Conservation (phyloP, 2,888 invertebrate species). For the Falcaria lacertinaria region DNA sequence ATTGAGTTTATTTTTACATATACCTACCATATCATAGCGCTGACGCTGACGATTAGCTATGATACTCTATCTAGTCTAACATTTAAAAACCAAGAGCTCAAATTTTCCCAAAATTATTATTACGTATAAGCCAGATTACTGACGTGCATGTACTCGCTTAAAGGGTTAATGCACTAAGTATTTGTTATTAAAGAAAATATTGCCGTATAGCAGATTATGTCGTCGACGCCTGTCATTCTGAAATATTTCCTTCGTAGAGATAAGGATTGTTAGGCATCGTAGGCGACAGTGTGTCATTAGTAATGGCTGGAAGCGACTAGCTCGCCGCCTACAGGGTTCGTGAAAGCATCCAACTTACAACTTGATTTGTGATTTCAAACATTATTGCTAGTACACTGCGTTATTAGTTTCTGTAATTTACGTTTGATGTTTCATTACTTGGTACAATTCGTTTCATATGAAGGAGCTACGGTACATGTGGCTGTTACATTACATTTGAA, state of each 20-base stretch:
- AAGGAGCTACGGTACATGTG: too few species aligned
- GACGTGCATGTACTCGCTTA: too few species aligned
- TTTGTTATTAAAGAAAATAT: not conserved
- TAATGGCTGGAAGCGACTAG: slow-evolving; percentile 65
- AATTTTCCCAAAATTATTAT: too few species aligned
- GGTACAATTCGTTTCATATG: not conserved
- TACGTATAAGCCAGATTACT: too few species aligned
- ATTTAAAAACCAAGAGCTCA: too few species aligned
- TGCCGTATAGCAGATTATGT: not conserved
- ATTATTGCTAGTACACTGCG: slow-evolving; percentile 62
- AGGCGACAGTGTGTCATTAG: slow-evolving; percentile 31
- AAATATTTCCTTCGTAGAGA: not conserved
- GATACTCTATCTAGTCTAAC: too few species aligned
- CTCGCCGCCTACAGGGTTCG: slow-evolving; percentile 68
- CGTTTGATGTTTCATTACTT: slow-evolving; percentile 44
- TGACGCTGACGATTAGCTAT: too few species aligned
- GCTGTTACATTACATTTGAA: too few species aligned
- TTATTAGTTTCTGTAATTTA: slow-evolving; percentile 62
- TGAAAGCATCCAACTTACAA: slow-evolving; percentile 70
- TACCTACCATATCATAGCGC: too few species aligned
- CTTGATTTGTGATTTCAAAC: slow-evolving; percentile 76
- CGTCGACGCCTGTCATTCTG: not conserved
- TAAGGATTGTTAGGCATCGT: slow-evolving; percentile 7
- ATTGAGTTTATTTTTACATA: too few species aligned
- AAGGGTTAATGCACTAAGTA: too few species aligned